phyloP scores from a whole-genome alignment of 2,113 vertebrate genomes.

The Campylomormyrus tamandua region DNA sequence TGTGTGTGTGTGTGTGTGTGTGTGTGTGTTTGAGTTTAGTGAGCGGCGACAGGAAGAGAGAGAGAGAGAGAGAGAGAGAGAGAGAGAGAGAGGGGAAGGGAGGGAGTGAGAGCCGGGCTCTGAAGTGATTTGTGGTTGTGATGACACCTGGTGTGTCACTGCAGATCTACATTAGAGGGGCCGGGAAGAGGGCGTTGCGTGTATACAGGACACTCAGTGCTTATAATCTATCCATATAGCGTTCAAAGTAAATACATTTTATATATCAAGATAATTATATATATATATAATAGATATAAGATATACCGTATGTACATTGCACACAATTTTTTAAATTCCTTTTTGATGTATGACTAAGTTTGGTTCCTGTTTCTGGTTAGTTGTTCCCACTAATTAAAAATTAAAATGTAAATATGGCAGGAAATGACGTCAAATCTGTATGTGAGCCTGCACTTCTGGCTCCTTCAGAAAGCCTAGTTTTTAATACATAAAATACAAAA shows the following conservation, averaged over 20 bases:
- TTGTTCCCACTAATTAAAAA: neutral
- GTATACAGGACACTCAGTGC: neutral
- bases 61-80: slow-evolving; percentile 2
- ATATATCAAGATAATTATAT: neutral
- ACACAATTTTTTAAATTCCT: neutral
- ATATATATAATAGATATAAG: too few species aligned
- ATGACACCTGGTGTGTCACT: slow-evolving; percentile 51
- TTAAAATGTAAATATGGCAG: neutral
- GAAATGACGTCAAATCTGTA: neutral
- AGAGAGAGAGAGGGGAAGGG: neutral
- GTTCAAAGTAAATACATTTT: neutral
- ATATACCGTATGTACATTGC: neutral
- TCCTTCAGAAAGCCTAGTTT: neutral
- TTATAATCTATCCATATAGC: neutral
- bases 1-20: neutral
- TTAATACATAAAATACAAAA: neutral
- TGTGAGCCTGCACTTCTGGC: too few species aligned
- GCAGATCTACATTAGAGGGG: slow-evolving; percentile 40
- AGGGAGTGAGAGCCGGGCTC: slow-evolving; percentile 10
- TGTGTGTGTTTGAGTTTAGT: neutral
- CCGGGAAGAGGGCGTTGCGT: slow-evolving; percentile 13
- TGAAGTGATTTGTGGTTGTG: slow-evolving; percentile 50
- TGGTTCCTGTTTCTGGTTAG: neutral
- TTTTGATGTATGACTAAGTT: neutral
- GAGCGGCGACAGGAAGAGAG: neutral